A percentile compares a stretch with the other conserved stretches of the same genome.
Conservation (phyloP, 2,797 vertebrate genomes). For the Strix occidentalis region DNA sequence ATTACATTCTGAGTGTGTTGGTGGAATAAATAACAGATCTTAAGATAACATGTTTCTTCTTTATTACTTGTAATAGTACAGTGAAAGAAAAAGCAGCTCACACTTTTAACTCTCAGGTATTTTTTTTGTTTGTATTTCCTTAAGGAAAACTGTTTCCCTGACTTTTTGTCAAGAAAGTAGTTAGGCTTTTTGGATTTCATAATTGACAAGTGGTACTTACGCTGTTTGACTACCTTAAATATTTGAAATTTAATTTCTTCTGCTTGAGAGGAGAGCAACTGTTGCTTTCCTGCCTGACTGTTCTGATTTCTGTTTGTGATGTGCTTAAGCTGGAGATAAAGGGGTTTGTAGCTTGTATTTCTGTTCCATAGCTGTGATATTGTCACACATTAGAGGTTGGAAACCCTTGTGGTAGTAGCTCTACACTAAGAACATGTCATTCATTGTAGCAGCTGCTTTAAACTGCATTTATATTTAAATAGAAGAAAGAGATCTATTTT, state of each 20-base stretch:
- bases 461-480: conserved; percentile 68
- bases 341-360: conserved; percentile 22
- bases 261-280: not conserved
- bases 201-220: not conserved
- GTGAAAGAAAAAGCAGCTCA: not conserved
- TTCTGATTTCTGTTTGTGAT: not conserved
- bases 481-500: conserved; percentile 60
- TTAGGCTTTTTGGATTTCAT: not conserved
- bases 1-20: not conserved
- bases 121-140: not conserved
- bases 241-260: not conserved
- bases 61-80: not conserved
- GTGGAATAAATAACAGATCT: not conserved
- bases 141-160: not conserved
- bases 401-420: conserved; percentile 48
- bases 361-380: conserved; percentile 28
- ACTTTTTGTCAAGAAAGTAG: not conserved
- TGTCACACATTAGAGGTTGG: conserved; percentile 9
- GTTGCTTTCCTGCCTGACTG: not conserved
- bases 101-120: not conserved
- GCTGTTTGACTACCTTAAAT: not conserved
- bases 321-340: not conserved
- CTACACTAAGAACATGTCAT: conserved; percentile 59
- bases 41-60: not conserved
- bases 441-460: conserved; percentile 63